These are phyloP conservation scores for Dicyrtoma fusca DNA, from an alignment of 2,888 invertebrate species.

Conservation along the genomic window DNA sequence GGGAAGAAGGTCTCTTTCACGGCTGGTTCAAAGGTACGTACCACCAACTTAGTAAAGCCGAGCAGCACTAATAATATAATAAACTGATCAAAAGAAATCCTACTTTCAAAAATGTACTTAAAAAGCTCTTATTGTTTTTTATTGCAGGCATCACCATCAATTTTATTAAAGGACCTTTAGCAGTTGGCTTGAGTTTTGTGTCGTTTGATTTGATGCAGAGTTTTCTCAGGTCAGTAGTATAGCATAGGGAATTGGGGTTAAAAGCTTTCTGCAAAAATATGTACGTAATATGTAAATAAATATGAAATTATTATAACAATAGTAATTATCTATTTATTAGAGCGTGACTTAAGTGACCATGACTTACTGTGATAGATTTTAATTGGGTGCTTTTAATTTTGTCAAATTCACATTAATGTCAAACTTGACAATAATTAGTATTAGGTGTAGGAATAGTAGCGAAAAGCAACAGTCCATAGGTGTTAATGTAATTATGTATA, in stretches of 20 bases:
- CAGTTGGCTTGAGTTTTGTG: conserved; percentile 63
- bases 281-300: neutral
- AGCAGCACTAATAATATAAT: too few relatives aligned
- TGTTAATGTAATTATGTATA: too few relatives aligned
- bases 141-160: conserved; percentile 18
- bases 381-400: conserved; percentile 21
- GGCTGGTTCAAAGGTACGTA: conserved; percentile 89
- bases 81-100: neutral
- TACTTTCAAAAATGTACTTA: too few relatives aligned
- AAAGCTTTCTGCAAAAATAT: neutral
- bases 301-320: neutral
- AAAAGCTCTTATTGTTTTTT: conserved; percentile 64
- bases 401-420: neutral
- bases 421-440: too few relatives aligned
- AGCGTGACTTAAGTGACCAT: neutral
- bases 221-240: conserved; percentile 29
- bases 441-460: too few relatives aligned
- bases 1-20: conserved; percentile 81
- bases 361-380: conserved; percentile 27
- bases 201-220: conserved; percentile 42
- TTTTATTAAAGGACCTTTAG: conserved; percentile 74
- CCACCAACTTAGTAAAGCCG: too few relatives aligned
- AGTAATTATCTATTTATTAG: too few relatives aligned
- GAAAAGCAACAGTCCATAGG: too few relatives aligned
- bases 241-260: neutral